A percentile compares a stretch with the other conserved stretches of the same genome.
These are phyloP conservation scores for Silurus aristotelis DNA, from an alignment of 2,797 vertebrate genomes.

Conservation along the genomic window DNA sequence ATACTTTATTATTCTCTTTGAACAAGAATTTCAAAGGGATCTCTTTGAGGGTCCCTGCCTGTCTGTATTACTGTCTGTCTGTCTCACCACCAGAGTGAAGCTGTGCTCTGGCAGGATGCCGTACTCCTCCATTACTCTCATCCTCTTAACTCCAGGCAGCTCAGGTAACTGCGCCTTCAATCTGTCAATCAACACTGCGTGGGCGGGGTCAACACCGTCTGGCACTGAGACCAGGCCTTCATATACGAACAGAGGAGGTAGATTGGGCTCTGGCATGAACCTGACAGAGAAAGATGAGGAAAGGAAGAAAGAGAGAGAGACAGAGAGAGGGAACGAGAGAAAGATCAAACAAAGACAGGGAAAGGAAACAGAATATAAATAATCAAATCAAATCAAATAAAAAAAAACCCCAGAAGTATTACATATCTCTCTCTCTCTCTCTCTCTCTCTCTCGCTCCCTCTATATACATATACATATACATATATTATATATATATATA, in stretches of 20 bases:
- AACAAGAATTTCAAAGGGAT: slow-evolving; percentile 4
- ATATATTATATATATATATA: too few species aligned
- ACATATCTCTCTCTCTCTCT: too few species aligned
- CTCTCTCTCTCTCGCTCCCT: too few species aligned
- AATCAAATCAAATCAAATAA: neutral
- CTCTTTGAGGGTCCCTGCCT: slow-evolving; percentile 9
- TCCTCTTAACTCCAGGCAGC: slow-evolving; percentile 84
- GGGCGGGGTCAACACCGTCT: slow-evolving; percentile 68
- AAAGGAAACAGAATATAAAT: neutral
- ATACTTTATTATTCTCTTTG: slow-evolving; percentile 12
- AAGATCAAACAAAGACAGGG: neutral
- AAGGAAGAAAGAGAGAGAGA: neutral
- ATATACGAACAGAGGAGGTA: slow-evolving; percentile 90
- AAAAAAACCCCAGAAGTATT: too few species aligned
- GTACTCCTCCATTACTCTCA: slow-evolving; percentile 81
- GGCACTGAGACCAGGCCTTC: slow-evolving; percentile 78
- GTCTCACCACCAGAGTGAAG: slow-evolving; percentile 87
- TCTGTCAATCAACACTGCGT: slow-evolving; percentile 84
- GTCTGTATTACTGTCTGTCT: neutral
- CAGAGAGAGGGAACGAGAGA: neutral
- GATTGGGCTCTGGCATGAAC: slow-evolving; percentile 98
- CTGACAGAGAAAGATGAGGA: slow-evolving; percentile 62
- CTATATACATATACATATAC: too few species aligned
- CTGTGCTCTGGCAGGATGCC: slow-evolving; percentile 89
- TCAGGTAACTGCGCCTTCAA: slow-evolving; percentile 84